These are phyloP conservation scores for Archips crataeganus DNA, from an alignment of 2,888 invertebrate genomes.

Conservation along the genomic window DNA sequence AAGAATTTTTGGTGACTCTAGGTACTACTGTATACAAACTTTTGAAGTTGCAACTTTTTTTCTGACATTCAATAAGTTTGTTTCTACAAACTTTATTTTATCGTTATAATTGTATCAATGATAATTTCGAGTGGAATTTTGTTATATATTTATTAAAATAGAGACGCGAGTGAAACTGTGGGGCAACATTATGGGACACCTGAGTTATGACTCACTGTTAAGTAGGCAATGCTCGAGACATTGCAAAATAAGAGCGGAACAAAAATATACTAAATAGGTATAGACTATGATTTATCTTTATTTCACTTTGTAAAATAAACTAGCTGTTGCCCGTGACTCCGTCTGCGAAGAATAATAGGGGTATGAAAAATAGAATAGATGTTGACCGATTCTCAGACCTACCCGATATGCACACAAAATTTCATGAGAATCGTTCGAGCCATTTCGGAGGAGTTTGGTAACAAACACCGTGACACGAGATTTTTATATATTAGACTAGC, in stretches of 20 bases:
- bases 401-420: no score
- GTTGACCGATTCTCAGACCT: no score
- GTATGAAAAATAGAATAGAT: no score
- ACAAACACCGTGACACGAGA: no score
- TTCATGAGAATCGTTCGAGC: no score
- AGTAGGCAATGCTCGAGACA: conserved; percentile 9
- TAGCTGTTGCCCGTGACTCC: no score
- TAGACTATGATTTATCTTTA: conserved; percentile 22
- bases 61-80: neutral
- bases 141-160: neutral
- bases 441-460: no score
- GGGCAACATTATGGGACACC: conserved; percentile 29
- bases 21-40: neutral
- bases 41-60: conserved; percentile 6
- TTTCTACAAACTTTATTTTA: no score
- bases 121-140: no score
- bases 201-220: conserved; percentile 25
- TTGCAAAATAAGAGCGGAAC: conserved; percentile 6
- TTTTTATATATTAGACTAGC: no score
- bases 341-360: no score
- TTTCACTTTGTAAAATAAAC: neutral
- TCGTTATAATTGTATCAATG: no score
- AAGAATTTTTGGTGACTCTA: neutral
- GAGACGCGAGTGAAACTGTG: conserved; percentile 5
- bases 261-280: conserved; percentile 24